Conservation (phyloP, 1,140 invertebrate species). For the Orius insidiosus region DNA sequence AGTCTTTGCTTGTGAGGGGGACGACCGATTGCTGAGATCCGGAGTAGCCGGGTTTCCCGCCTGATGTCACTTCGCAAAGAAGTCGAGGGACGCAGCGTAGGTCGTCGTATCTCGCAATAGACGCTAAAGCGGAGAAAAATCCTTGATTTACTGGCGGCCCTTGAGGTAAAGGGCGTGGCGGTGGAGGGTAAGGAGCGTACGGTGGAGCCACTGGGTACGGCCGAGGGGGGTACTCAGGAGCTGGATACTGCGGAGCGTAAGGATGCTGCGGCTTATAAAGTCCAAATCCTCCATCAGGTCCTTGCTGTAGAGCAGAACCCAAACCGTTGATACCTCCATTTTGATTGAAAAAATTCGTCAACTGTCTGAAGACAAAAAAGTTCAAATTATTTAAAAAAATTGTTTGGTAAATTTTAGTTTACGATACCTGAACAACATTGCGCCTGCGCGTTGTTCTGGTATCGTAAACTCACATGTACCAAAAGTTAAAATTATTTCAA, state of each 20-base stretch:
- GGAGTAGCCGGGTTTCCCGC: constrained; percentile 28
- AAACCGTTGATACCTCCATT: constrained; percentile 11
- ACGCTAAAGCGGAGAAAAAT: constrained; percentile 39
- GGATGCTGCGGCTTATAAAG: constrained; percentile 1
- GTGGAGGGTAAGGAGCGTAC: constrained; percentile 2
- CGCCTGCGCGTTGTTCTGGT: not conserved
- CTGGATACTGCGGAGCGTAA: constrained; percentile 6
- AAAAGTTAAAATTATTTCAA: not conserved
- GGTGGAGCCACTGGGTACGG: not conserved
- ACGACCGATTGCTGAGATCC: constrained; percentile 25
- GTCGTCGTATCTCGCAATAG: constrained; percentile 56
- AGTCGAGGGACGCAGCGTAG: constrained; percentile 56
- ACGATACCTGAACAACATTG: not conserved
- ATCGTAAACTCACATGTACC: too few species aligned
- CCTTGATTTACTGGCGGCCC: constrained; percentile 11
- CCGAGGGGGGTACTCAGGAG: not conserved
- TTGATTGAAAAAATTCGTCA: constrained; percentile 16
- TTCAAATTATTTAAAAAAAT: not conserved
- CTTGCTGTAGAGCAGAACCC: not conserved
- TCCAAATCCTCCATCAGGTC: not conserved
- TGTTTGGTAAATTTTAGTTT: not conserved
- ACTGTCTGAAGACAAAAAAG: constrained; percentile 11
- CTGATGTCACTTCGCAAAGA: constrained; percentile 54
- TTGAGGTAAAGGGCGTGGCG: not conserved
- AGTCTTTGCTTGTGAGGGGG: constrained; percentile 39